phyloP scores from a whole-genome alignment of 2,113 vertebrate species.

The Equus przewalskii region DNA sequence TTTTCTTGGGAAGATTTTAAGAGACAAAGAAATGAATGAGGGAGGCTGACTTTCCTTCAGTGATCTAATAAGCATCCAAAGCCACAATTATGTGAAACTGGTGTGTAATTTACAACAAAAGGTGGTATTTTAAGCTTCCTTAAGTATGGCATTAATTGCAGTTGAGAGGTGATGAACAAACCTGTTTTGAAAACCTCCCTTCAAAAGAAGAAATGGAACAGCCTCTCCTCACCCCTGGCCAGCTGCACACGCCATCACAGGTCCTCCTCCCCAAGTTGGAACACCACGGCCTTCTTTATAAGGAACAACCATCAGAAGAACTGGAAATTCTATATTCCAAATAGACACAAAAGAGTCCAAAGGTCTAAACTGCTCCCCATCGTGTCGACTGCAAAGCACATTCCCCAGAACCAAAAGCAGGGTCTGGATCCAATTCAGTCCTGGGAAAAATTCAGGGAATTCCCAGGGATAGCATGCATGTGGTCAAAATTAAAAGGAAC shows the following conservation, averaged over 20 bases:
- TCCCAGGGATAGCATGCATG: background rate
- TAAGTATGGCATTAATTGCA: slow-evolving; percentile 66
- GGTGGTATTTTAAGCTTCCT: slow-evolving; percentile 61
- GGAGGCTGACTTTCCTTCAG: slow-evolving; percentile 5
- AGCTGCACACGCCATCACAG: background rate
- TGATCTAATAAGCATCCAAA: slow-evolving; percentile 43
- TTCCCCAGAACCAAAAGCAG: background rate
- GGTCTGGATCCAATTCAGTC: background rate
- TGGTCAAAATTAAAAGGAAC: slow-evolving; percentile 39
- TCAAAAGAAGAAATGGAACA: slow-evolving; percentile 36
- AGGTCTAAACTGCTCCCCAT: background rate
- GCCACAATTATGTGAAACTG: slow-evolving; percentile 55
- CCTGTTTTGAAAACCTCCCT: slow-evolving; percentile 60
- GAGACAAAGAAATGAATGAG: slow-evolving; percentile 46
- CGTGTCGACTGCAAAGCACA: background rate
- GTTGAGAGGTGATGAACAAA: slow-evolving; percentile 49
- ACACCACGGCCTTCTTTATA: background rate
- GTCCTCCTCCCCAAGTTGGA: slow-evolving; percentile 12
- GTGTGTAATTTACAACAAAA: slow-evolving; percentile 65
- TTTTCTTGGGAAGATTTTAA: slow-evolving; percentile 44
- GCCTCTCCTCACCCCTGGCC: background rate
- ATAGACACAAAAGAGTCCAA: background rate
- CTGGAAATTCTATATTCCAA: background rate
- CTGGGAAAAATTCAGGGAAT: background rate
- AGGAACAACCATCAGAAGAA: background rate